Conservation (phyloP, 1,140 invertebrate species). For the Hycleus cichorii region DNA sequence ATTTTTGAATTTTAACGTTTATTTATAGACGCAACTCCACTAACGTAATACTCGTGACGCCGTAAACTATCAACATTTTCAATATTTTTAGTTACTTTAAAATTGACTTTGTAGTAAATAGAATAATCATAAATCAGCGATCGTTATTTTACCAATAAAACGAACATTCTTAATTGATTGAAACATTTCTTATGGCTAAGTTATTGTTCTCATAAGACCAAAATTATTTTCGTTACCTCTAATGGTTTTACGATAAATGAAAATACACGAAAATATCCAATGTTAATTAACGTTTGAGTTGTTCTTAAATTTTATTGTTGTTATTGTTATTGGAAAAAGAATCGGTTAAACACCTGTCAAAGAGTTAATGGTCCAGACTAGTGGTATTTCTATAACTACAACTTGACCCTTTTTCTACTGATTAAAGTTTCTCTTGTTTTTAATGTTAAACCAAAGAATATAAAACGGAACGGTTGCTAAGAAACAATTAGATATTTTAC, state of each 20-base stretch:
- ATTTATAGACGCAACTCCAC: constrained; percentile 17
- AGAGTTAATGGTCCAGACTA: not conserved
- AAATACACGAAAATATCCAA: no score
- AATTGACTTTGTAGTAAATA: constrained; percentile 14
- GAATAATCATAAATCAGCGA: constrained; percentile 4
- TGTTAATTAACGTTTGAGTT: no score
- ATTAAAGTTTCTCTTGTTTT: constrained; percentile 5
- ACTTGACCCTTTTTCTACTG: not conserved
- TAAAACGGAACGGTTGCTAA: no score
- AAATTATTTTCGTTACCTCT: not conserved
- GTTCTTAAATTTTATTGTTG: no score
- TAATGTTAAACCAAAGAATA: no score
- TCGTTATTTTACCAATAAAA: no score
- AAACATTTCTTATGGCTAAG: constrained; percentile 5
- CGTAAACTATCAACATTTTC: constrained; percentile 11
- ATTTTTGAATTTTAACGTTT: constrained; percentile 13
- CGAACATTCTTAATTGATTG: no score
- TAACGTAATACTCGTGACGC: constrained; percentile 17
- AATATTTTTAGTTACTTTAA: constrained; percentile 15
- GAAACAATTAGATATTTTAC: no score
- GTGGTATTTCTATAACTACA: not conserved
- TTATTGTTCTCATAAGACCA: constrained; percentile 4
- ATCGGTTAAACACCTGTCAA: no score
- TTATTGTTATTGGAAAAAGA: no score
- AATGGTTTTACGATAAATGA: no score